These are phyloP conservation scores for Bombus pyrosoma DNA, from an alignment of 1,140 invertebrate species.

Conservation along the genomic window DNA sequence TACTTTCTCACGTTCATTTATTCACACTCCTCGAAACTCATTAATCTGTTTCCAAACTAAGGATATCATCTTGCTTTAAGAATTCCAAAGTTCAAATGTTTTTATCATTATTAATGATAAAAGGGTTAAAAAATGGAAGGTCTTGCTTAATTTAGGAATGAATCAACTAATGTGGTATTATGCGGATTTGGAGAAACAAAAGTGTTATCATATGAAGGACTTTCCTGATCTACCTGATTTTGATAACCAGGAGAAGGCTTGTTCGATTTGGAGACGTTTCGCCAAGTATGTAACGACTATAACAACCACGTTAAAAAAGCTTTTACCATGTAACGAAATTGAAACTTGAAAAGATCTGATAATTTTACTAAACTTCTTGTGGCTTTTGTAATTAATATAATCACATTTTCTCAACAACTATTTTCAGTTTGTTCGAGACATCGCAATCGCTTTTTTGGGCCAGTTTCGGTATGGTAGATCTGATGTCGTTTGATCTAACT, in stretches of 20 bases:
- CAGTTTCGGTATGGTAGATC: conserved; percentile 94
- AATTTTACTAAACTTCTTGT: not conserved
- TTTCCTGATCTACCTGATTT: conserved; percentile 86
- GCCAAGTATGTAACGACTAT: conserved; percentile 86
- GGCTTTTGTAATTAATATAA: not conserved
- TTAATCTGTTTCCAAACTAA: not conserved
- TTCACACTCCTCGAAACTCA: conserved; percentile 5
- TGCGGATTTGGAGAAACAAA: conserved; percentile 92
- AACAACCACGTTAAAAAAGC: not conserved
- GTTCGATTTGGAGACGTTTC: conserved; percentile 92
- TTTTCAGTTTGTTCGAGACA: conserved; percentile 94
- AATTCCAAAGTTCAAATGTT: not conserved
- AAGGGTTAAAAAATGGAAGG: not conserved
- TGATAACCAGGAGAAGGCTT: conserved; percentile 90
- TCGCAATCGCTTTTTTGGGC: conserved; percentile 97
- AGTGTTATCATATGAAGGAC: conserved; percentile 90
- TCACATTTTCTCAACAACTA: conserved; percentile 2
- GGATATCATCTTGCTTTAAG: not conserved
- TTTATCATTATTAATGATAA: not conserved
- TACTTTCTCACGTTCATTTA: conserved; percentile 25
- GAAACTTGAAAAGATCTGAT: no score
- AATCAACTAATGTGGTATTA: conserved; percentile 98
- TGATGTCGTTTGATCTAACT: conserved; percentile 92
- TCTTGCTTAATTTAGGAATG: conserved; percentile 84
- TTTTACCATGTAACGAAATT: not conserved